phyloP scores from a whole-genome alignment of 1,140 invertebrate genomes.

The Daktulosphaira vitifoliae region DNA sequence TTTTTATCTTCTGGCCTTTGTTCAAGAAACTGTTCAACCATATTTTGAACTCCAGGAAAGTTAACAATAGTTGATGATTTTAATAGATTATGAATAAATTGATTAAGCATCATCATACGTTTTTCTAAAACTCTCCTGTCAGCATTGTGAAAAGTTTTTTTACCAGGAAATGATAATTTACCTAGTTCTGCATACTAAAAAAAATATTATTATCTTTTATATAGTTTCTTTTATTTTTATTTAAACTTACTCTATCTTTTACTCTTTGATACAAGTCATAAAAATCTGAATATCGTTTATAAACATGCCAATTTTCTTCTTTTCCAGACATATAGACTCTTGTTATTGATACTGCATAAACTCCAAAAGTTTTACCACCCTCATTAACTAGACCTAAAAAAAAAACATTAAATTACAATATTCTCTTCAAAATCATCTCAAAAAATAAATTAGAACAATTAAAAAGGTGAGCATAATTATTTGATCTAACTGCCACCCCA shows the following conservation, averaged over 20 bases:
- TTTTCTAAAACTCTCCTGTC: constrained; percentile 77
- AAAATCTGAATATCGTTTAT: constrained; percentile 83
- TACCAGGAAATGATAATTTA: constrained; percentile 76
- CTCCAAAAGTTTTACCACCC: constrained; percentile 72
- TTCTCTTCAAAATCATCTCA: too few species aligned
- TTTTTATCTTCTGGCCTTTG: constrained; percentile 65
- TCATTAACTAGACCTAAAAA: constrained; percentile 61
- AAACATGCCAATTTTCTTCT: constrained; percentile 69
- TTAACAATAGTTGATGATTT: constrained; percentile 53
- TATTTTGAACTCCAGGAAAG: constrained; percentile 56
- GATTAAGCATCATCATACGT: constrained; percentile 73
- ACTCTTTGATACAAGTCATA: constrained; percentile 74
- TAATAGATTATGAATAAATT: constrained; percentile 66
- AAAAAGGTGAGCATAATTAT: too few species aligned
- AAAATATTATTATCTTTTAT: constrained; percentile 33
- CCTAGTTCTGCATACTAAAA: constrained; percentile 68
- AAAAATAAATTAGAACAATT: too few species aligned
- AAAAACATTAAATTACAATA: too few species aligned
- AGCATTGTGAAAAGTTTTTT: constrained; percentile 90
- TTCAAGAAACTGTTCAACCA: constrained; percentile 68
- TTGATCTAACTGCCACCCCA: too few species aligned
- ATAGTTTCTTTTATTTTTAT: constrained; percentile 1
- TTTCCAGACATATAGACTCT: constrained; percentile 52
- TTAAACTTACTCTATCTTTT: constrained; percentile 53
- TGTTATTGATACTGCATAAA: constrained; percentile 78